Base-by-base conservation (phyloP, 1,140 invertebrate species). In the Platyscapa corneri region DNA sequence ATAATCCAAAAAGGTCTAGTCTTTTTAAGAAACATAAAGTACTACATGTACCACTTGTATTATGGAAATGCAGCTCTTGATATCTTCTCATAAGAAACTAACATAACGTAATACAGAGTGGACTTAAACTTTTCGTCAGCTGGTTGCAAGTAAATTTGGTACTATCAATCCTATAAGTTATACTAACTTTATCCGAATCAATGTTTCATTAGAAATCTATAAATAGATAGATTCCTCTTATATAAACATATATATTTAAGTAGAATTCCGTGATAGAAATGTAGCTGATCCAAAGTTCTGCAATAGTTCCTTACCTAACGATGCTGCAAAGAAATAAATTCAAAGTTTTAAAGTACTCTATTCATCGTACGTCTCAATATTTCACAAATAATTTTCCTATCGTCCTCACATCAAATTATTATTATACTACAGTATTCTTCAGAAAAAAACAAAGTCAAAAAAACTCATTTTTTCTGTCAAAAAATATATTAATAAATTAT, bases 121-220 rank as follows among this genome's bases (percentile, higher is more conserved):
- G 42, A n/a, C n/a, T n/a, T n/a, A n/a, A n/a, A n/a, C n/a, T n/a
- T n/a, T n/a, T n/a, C n/a, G n/a, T n/a, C n/a, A n/a, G n/a, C n/a
- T n/a, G n/a, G 89, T 89, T 88, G 89, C 88, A 90, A 88, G 89
- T 90, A 88, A 88, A 88, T 91, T 90, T 91, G 88, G 88, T 91
- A 89, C 91, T 90, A 87, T 91, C 90, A 89, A 53, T 89, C 90
- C 89, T 89, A 89, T 76, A 64, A 83, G 74, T 84, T 88, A 82
- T 87, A 83, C 20, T 75, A n/a, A 89, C 89, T 86, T 79, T 83
- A 76, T 70, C 49, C 80, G 83, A 79, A 46, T 27, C 80, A 85
- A 88, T 88, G 90, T 90, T 89, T 91, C 89, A 87, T 91, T 91
- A 90, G 89, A 91, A 91, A 90, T 87, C 67, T 82, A 88, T 83